Conservation (phyloP, 2,113 vertebrate species). For the Misgurnus anguillicaudatus region DNA sequence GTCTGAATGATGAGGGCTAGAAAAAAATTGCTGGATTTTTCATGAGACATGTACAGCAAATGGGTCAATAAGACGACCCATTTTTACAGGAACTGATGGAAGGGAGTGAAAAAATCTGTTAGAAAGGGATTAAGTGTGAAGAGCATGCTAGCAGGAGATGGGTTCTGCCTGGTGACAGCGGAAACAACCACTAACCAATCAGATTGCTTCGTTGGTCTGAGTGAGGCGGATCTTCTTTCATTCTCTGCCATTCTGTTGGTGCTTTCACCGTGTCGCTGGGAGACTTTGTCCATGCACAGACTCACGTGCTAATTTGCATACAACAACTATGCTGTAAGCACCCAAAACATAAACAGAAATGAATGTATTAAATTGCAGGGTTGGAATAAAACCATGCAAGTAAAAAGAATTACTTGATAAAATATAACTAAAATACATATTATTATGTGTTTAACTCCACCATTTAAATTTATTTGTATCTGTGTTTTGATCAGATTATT, state of each 20-base stretch:
- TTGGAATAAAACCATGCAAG: not conserved
- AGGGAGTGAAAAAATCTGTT: conserved; percentile 56
- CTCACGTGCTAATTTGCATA: conserved; percentile 37
- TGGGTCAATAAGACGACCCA: conserved; percentile 76
- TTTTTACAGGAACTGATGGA: conserved; percentile 64
- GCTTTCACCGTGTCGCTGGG: conserved; percentile 57
- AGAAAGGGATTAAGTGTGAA: conserved; percentile 70
- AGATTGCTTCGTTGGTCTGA: conserved; percentile 61
- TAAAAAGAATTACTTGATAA: not conserved
- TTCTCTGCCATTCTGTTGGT: conserved; percentile 53
- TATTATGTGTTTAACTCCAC: not conserved
- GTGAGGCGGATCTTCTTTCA: conserved; percentile 67
- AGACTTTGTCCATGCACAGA: conserved; percentile 29
- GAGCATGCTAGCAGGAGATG: conserved; percentile 66
- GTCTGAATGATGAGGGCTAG: conserved; percentile 58
- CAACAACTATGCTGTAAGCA: conserved; percentile 43
- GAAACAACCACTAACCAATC: conserved; percentile 71
- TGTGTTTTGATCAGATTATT: not conserved
- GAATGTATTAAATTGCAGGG: not conserved
- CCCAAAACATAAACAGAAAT: not conserved
- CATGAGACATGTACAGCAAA: conserved; percentile 62
- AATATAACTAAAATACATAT: not conserved
- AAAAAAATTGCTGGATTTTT: conserved; percentile 68
- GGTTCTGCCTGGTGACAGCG: conserved; percentile 82
- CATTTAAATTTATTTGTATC: not conserved